Base-by-base conservation (phyloP, 2,888 invertebrate genomes). In the Cepaea hortensis region DNA sequence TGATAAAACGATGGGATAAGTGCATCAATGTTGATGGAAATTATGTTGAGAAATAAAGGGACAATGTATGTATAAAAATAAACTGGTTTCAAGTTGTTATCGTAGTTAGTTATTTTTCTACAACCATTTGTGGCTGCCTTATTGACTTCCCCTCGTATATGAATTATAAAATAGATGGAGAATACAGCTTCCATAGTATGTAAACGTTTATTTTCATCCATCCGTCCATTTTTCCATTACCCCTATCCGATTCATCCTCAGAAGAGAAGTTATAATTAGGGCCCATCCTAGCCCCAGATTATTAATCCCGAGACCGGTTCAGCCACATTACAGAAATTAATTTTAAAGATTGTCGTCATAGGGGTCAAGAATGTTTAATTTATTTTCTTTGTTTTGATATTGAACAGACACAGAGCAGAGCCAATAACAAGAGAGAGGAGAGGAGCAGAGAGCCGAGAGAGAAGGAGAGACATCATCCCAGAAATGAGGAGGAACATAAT, bases 401-500 rank as follows among this genome's bases (percentile, higher is more conserved):
- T 18, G 23, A 73, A 23, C 73, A 73, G 73, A 6, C 48, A 48
- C 77, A 79, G 79, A 48, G 48, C n/a, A 83, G 73, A 83, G 55
- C 46, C 50, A 65, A 20, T 18, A 55, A 77, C 62, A 81, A 55
- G 46, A 76, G 72, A 48, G 65, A 61, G 5, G 85, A 83, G 18
- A 62, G 82, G 20, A 75, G 84, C 18, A 81, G 84, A 55, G 62
- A 65, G 13, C 86, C 84, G n/a, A 87, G 84, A 77, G 35, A 23
- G 48, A 86, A 85, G 18, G 55, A 55, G 7, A 55, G 55, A 55
- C 55, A 55, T 55, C 55, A 55, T 55, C 6, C 55, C 55, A 55
- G 55, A 55, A 11, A 55, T 6, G 55, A 55, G 11, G 55, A 81
- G 68, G 88, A 88, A 11, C 85, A 86, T 61, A 89, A 88, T 81